Percentiles rank a stretch among this genome's conserved stretches.
Conservation (phyloP, 2,113 vertebrate genomes). For the Hiodon tergisus region DNA sequence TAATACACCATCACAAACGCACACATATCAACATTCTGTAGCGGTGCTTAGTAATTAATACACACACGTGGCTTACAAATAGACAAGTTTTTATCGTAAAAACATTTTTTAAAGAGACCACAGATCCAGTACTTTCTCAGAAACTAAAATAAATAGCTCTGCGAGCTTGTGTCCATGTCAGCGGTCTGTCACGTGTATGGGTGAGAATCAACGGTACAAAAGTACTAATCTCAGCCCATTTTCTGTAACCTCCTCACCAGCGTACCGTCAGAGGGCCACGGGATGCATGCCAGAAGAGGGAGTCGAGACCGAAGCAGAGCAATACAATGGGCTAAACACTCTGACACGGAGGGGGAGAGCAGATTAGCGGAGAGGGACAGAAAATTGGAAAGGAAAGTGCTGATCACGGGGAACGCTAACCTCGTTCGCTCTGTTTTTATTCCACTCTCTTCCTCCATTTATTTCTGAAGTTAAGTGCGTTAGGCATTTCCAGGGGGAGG, state of each 20-base stretch:
- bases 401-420: not conserved
- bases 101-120: no score
- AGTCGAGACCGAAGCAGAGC: not conserved
- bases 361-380: constrained; percentile 8
- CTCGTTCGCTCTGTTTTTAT: not conserved
- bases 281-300: not conserved
- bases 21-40: no score
- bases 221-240: not conserved
- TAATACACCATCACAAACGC: no score
- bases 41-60: no score
- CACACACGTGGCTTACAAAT: no score
- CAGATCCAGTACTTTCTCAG: no score
- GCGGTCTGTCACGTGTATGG: no score
- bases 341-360: not conserved
- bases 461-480: constrained; percentile 18
- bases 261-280: not conserved
- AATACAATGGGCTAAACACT: not conserved
- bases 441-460: not conserved
- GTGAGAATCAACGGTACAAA: no score
- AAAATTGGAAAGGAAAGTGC: not conserved
- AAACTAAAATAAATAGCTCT: no score
- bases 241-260: not conserved
- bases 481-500: not conserved
- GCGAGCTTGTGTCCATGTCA: no score
- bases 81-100: no score